These are phyloP conservation scores for Rhagonycha fulva DNA, from an alignment of 2,888 invertebrate species.

Conservation along the genomic window DNA sequence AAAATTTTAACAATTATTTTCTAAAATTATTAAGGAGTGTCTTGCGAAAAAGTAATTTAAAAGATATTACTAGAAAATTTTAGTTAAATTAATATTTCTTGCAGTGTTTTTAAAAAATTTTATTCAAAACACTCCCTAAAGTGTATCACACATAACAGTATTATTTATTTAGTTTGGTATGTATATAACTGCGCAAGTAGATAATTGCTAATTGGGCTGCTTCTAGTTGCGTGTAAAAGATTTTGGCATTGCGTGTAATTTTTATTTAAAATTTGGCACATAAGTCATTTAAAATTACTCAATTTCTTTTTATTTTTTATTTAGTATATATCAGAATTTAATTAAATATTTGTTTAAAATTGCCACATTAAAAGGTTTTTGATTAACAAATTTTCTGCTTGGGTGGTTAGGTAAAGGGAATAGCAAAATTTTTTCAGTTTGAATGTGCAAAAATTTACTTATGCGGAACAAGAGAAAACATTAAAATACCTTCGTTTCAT, in stretches of 20 bases:
- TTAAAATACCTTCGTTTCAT: constrained; percentile 18
- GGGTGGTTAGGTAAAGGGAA: constrained; percentile 12
- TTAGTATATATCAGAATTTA: background rate
- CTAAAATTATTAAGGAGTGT: constrained; percentile 4
- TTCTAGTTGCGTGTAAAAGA: constrained; percentile 9
- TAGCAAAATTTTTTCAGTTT: constrained; percentile 12
- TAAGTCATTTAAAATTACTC: background rate
- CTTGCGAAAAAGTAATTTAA: background rate
- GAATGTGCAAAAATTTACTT: constrained; percentile 15
- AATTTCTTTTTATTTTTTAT: background rate
- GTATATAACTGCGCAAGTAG: constrained; percentile 5
- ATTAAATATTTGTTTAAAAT: constrained; percentile 6
- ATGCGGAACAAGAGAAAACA: constrained; percentile 28
- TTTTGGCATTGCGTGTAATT: constrained; percentile 2
- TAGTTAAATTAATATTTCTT: background rate
- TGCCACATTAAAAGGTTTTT: constrained; percentile 4
- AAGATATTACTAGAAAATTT: constrained; percentile 1
- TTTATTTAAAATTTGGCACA: background rate
- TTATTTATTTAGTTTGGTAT: background rate
- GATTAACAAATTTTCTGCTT: constrained; percentile 15
- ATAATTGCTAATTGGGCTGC: constrained; percentile 10
- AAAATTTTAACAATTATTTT: background rate
- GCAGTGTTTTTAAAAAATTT: background rate
- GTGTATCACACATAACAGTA: constrained; percentile 5
- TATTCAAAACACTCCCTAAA: constrained; percentile 14